These are phyloP conservation scores for Syrrhaptes paradoxus DNA, from an alignment of 2,113 vertebrate species.

Conservation along the genomic window DNA sequence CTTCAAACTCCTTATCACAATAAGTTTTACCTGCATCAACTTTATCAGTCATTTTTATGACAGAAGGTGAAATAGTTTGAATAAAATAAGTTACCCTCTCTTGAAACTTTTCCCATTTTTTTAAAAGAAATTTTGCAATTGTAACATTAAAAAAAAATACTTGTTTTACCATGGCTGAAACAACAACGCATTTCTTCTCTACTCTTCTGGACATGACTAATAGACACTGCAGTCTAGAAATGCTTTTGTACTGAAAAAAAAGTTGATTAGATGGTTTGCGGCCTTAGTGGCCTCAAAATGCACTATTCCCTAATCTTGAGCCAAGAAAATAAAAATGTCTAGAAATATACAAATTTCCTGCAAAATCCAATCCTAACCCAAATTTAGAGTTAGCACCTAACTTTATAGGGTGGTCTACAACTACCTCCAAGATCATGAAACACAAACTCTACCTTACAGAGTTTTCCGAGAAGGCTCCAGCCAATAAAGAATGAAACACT, in stretches of 20 bases:
- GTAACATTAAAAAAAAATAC: neutral
- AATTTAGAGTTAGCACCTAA: neutral
- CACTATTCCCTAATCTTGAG: neutral
- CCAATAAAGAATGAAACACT: neutral
- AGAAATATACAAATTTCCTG: neutral
- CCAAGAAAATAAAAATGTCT: neutral
- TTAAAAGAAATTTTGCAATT: neutral
- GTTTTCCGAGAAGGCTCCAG: neutral
- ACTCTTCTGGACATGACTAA: neutral
- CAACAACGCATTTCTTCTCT: neutral
- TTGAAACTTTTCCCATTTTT: neutral
- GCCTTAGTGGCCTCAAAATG: neutral
- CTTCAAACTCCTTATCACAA: neutral
- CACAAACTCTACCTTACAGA: neutral
- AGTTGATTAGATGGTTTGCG: neutral
- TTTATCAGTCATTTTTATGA: neutral
- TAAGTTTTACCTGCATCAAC: neutral
- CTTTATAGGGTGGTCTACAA: neutral
- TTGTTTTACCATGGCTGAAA: neutral
- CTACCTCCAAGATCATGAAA: neutral
- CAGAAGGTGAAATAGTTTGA: neutral
- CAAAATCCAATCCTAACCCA: neutral
- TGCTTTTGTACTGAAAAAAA: neutral
- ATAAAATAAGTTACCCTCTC: neutral
- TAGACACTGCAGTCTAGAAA: neutral